Conservation (phyloP, 1,140 invertebrate genomes). For the Gryllus bimaculatus region DNA sequence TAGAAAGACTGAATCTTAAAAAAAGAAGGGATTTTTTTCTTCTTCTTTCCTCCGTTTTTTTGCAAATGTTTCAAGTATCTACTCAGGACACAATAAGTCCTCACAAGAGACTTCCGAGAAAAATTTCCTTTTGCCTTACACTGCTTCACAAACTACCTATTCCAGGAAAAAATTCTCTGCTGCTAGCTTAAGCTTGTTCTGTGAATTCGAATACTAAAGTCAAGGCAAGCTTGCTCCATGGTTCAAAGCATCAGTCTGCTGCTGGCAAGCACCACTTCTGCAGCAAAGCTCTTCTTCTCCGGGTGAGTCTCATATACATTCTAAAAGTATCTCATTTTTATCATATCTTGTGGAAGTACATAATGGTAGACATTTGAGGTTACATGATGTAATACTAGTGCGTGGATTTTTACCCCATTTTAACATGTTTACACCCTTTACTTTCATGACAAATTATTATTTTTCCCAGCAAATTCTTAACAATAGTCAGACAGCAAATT, state of each 20-base stretch:
- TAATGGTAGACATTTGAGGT: no score
- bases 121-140: constrained; percentile 8
- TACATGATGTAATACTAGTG: no score
- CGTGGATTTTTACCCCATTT: no score
- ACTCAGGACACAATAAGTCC: constrained; percentile 10
- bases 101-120: constrained; percentile 9
- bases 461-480: no score
- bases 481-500: no score
- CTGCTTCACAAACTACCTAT: constrained; percentile 14
- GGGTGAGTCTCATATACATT: not conserved
- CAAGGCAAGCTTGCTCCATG: not conserved
- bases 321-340: not conserved
- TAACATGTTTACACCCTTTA: no score
- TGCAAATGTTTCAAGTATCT: not conserved
- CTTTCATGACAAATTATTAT: no score
- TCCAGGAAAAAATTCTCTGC: constrained; percentile 14
- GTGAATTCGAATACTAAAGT: not conserved
- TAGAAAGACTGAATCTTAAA: not conserved
- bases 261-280: not conserved
- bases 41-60: not conserved
- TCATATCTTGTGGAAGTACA: not conserved
- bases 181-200: constrained; percentile 9
- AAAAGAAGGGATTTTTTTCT: not conserved
- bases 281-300: not conserved
- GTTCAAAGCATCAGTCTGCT: not conserved